Evolutionary conservation across 2,888 invertebrate species (phyloP).

Genomic region (Clunio marinus): DNA sequence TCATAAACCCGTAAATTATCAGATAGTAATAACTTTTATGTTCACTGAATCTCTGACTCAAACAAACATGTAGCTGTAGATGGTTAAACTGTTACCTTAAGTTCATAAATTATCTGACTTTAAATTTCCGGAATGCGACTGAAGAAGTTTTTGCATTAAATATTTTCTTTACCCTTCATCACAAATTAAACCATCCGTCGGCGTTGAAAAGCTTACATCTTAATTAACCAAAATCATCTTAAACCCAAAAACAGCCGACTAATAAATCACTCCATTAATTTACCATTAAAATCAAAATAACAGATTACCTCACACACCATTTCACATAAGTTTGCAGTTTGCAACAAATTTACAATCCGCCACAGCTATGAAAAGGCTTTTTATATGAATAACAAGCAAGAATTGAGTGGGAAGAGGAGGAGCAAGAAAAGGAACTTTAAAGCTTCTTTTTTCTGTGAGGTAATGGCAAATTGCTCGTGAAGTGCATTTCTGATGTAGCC

Average conservation of each 20-base stretch:
- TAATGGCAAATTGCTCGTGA: slow-evolving; percentile 36
- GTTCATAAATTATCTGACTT: slow-evolving; percentile 27
- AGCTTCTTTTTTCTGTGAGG: neutral
- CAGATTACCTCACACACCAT: neutral
- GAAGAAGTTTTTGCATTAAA: neutral
- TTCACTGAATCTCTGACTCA: neutral
- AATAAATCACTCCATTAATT: slow-evolving; percentile 6
- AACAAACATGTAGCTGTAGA: neutral
- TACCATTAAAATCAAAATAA: too few species aligned
- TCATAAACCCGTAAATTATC: slow-evolving; percentile 35
- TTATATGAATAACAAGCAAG: too few species aligned
- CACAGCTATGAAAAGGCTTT: neutral
- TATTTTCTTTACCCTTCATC: neutral
- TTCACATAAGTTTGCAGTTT: neutral
- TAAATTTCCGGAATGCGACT: slow-evolving; percentile 35
- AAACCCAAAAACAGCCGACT: neutral
- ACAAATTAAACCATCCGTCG: neutral
- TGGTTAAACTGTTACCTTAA: neutral
- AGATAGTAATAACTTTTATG: slow-evolving; percentile 25
- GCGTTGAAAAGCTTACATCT: neutral
- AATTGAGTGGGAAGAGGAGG: too few species aligned
- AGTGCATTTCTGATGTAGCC: slow-evolving; percentile 24
- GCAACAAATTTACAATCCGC: slow-evolving; percentile 3
- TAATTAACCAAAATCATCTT: neutral
- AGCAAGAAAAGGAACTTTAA: neutral